Evolutionary conservation across 2,797 vertebrate genomes (phyloP).

Genomic region (Mionectes olivaceus): DNA sequence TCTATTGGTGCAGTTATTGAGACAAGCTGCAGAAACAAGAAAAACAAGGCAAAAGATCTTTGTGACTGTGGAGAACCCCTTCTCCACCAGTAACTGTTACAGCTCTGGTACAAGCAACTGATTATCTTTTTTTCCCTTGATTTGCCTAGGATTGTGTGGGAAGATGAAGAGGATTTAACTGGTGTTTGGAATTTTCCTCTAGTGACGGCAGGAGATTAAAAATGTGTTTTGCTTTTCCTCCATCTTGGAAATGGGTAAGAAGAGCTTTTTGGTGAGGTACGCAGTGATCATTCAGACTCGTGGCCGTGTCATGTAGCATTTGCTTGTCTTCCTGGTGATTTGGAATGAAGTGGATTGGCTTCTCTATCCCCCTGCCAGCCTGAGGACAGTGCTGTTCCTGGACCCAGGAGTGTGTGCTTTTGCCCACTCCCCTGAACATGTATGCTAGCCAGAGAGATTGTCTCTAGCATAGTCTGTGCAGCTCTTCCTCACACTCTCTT

Average conservation of each 20-base stretch:
- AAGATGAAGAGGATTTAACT: neutral
- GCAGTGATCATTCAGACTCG: accelerated
- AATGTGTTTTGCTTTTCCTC: neutral
- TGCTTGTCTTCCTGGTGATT: neutral
- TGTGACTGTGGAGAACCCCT: neutral
- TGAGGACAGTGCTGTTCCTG: neutral
- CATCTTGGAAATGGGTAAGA: neutral
- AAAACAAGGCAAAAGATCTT: neutral
- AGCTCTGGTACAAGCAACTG: neutral
- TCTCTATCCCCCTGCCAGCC: neutral
- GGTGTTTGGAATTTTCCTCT: neutral
- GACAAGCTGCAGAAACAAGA: neutral
- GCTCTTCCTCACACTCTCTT: neutral
- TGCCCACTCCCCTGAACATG: accelerated
- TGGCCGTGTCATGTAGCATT: neutral
- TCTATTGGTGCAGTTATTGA: neutral
- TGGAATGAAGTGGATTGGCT: neutral
- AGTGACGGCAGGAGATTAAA: neutral
- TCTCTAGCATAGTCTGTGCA: neutral
- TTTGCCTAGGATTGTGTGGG: neutral
- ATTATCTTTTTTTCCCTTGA: neutral
- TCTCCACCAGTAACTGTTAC: neutral
- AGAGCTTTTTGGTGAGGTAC: neutral
- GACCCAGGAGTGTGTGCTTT: neutral
- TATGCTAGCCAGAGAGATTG: neutral